phyloP scores from a whole-genome alignment of 2,113 vertebrate genomes.

The Isurus oxyrinchus region DNA sequence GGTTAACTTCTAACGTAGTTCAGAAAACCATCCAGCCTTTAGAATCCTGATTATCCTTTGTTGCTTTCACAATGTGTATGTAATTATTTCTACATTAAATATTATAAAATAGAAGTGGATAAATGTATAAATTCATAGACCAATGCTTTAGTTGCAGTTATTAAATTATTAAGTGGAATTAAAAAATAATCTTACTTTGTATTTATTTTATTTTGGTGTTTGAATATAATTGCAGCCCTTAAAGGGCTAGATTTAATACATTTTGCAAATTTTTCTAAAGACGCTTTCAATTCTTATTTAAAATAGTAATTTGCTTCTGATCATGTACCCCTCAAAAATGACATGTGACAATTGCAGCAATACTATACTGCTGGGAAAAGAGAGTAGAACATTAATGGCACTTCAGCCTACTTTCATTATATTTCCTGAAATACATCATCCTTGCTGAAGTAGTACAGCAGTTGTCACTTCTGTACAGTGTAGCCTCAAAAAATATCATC shows the following conservation, averaged over 20 bases:
- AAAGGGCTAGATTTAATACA: background rate
- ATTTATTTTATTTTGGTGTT: background rate
- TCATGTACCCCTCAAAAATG: background rate
- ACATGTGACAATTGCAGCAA: background rate
- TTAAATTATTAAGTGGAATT: background rate
- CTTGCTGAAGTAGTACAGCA: background rate
- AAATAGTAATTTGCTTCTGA: background rate
- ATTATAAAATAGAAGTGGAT: background rate
- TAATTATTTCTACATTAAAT: background rate
- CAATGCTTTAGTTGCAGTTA: background rate
- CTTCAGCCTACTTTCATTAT: conserved; percentile 1
- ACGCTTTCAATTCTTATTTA: conserved; percentile 5
- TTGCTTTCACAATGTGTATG: background rate
- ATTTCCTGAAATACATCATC: conserved; percentile 12
- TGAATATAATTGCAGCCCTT: background rate
- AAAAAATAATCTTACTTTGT: background rate
- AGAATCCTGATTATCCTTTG: background rate
- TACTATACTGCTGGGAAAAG: background rate
- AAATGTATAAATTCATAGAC: background rate
- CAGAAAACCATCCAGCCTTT: background rate
- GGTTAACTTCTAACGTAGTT: background rate
- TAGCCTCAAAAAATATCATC: background rate
- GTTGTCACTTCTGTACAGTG: background rate
- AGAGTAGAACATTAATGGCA: background rate
- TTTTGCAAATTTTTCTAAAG: background rate